phyloP scores from a whole-genome alignment of 2,113 vertebrate species.

The Stomatorhinus ivindoensis region DNA sequence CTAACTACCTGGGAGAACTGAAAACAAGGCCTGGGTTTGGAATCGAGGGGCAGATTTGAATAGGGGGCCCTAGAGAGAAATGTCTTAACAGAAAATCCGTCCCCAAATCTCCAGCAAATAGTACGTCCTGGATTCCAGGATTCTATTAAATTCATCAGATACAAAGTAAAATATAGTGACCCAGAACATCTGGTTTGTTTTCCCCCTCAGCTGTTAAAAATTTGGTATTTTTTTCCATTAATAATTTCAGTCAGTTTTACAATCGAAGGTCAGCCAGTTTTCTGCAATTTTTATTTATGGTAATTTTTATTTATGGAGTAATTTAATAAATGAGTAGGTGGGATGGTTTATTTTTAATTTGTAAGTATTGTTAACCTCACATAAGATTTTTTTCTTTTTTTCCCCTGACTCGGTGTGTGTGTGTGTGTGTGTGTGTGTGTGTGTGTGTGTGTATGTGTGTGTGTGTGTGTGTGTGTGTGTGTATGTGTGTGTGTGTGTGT shows the following conservation, averaged over 20 bases:
- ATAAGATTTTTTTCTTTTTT: background rate
- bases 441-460: background rate
- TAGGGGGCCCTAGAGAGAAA: background rate
- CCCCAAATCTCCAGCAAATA: background rate
- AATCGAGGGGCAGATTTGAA: no score
- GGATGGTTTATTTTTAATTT: slow-evolving; percentile 5
- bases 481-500: no score
- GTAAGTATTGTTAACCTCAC: background rate
- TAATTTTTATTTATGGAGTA: background rate
- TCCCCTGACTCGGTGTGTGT: background rate
- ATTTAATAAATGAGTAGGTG: background rate
- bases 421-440: background rate
- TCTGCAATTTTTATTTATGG: background rate
- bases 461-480: no score
- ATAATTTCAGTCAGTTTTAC: background rate
- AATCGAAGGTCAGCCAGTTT: background rate
- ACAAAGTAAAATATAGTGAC: background rate
- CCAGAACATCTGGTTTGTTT: background rate
- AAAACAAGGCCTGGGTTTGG: no score
- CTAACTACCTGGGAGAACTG: no score
- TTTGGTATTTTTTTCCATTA: background rate
- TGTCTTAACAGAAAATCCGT: background rate
- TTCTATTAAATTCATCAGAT: background rate
- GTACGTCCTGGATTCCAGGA: background rate
- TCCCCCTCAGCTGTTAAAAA: background rate